Evolutionary conservation across 2,797 vertebrate genomes (phyloP).

Genomic region (Pseudochaenichthys georgianus): DNA sequence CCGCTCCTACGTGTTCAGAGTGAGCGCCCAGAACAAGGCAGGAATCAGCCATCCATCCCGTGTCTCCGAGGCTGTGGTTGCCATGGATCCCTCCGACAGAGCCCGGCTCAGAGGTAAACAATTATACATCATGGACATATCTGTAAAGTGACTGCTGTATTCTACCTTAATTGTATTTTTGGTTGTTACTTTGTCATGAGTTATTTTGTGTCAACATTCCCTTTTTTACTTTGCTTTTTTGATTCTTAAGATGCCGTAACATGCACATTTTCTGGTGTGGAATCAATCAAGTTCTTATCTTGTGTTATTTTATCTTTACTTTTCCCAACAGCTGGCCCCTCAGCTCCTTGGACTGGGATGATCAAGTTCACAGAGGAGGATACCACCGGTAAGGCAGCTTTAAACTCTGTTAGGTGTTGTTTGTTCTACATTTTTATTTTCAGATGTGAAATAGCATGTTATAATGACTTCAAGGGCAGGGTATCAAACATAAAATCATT

Average conservation of each 20-base stretch:
- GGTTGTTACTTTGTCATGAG: no score
- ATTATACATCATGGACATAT: no score
- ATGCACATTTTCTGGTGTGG: no score
- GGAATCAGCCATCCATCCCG: slow-evolving; percentile 93
- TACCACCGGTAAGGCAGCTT: slow-evolving; percentile 85
- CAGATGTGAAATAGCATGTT: background rate
- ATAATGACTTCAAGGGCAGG: no score
- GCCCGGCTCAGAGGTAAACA: slow-evolving; percentile 91
- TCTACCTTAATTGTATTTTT: no score
- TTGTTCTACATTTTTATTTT: background rate
- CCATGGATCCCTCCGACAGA: slow-evolving; percentile 94
- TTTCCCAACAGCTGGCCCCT: slow-evolving; percentile 88
- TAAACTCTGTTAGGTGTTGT: background rate
- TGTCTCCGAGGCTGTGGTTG: slow-evolving; percentile 91
- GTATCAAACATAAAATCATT: background rate
- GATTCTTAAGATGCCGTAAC: no score
- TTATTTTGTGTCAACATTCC: no score
- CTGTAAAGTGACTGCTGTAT: no score
- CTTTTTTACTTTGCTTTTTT: no score
- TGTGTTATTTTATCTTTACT: no score
- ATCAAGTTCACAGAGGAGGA: slow-evolving; percentile 99
- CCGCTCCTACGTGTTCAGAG: slow-evolving; percentile 93
- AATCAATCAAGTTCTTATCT: no score
- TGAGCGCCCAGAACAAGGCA: slow-evolving; percentile 91
- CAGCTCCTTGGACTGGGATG: slow-evolving; percentile 97